Percentiles rank a stretch among this genome's conserved stretches.
phyloP scores from a whole-genome alignment of 2,113 vertebrate species.

The Callithrix jacchus region DNA sequence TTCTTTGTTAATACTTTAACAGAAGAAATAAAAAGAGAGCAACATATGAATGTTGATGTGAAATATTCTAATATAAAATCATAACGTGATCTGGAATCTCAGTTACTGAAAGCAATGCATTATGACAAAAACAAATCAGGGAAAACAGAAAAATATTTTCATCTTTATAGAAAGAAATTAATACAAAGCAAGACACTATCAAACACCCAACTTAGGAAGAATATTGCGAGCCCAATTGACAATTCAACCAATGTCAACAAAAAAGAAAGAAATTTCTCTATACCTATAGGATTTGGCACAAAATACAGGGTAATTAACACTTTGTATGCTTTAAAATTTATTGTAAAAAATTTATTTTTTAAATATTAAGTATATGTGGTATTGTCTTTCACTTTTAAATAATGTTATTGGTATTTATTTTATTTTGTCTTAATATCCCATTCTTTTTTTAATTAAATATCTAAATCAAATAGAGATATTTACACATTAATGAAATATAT shows the following conservation, averaged over 20 bases:
- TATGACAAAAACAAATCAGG: neutral
- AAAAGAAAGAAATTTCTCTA: neutral
- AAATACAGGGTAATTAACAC: neutral
- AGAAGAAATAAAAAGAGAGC: neutral
- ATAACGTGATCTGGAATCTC: neutral
- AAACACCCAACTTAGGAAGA: neutral
- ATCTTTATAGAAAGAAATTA: neutral
- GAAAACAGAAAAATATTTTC: neutral
- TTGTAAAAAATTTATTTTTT: neutral
- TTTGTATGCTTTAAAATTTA: neutral
- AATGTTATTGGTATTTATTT: neutral
- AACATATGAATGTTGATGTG: neutral
- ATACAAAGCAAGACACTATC: neutral
- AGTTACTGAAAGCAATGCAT: neutral
- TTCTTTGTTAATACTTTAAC: neutral
- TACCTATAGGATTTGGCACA: neutral
- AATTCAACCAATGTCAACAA: neutral
- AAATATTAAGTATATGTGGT: neutral
- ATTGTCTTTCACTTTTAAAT: neutral
- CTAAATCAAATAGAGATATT: neutral
- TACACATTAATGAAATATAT: neutral
- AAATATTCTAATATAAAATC: neutral
- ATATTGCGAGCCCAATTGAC: neutral
- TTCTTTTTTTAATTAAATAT: slow-evolving; percentile 5
- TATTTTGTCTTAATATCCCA: neutral